phyloP scores from a whole-genome alignment of 2,888 invertebrate species.

The Andrena bucephala region DNA sequence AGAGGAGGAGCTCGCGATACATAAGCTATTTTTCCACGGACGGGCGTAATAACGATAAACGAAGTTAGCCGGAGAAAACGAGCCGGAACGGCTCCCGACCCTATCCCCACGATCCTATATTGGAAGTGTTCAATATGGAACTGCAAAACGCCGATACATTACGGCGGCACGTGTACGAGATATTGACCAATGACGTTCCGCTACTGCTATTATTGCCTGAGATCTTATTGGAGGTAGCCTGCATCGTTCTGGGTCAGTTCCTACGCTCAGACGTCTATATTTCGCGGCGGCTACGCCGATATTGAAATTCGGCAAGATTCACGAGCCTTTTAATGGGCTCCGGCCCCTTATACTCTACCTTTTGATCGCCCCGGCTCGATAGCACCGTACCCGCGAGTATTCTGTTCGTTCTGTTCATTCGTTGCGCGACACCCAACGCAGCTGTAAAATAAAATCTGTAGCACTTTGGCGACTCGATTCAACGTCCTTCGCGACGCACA shows the following conservation, averaged over 20 bases:
- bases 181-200: conserved; percentile 72
- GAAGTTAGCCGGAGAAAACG: conserved; percentile 65
- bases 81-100: conserved; percentile 29
- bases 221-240: conserved; percentile 67
- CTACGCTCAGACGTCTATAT: conserved; percentile 47
- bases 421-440: no score
- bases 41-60: conserved; percentile 68
- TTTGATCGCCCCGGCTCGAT: conserved; percentile 12
- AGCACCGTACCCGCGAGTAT: background rate
- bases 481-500: no score
- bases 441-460: background rate
- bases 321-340: conserved; percentile 51
- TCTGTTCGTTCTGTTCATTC: background rate
- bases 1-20: conserved; percentile 10
- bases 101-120: conserved; percentile 46
- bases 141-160: conserved; percentile 67
- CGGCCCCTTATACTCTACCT: conserved; percentile 1
- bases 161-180: conserved; percentile 71
- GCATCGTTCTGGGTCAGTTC: conserved; percentile 64
- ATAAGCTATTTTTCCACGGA: conserved; percentile 46
- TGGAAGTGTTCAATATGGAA: conserved; percentile 70
- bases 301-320: conserved; percentile 63
- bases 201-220: conserved; percentile 68
- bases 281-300: conserved; percentile 44
- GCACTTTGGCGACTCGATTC: background rate